Evolutionary conservation across 2,888 invertebrate genomes (phyloP).

Genomic region (Keiferia lycopersicella): DNA sequence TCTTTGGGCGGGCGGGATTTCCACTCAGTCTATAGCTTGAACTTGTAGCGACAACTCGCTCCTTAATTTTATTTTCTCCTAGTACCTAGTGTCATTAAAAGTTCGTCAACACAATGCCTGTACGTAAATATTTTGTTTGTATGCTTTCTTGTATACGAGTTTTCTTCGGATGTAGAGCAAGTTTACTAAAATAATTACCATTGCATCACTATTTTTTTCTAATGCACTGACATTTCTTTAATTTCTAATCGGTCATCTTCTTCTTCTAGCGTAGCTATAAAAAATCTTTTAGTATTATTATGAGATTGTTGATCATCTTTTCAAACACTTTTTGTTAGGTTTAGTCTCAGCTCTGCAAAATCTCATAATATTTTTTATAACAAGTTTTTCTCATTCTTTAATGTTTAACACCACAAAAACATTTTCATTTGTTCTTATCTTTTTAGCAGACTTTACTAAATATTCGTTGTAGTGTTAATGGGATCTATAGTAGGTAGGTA

Average conservation of each 20-base stretch:
- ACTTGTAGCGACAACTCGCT: constrained; percentile 62
- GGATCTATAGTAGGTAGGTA: not conserved
- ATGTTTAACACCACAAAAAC: no score
- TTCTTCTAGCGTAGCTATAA: no score
- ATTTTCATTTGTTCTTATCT: not conserved
- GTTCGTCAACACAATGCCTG: constrained; percentile 59
- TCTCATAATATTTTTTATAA: no score
- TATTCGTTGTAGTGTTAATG: not conserved
- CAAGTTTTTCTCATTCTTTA: no score
- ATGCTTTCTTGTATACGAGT: not conserved
- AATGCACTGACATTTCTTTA: not conserved
- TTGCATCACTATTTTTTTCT: not conserved
- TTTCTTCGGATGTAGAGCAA: not conserved
- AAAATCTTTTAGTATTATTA: no score
- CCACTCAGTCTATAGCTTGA: constrained; percentile 62
- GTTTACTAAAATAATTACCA: not conserved
- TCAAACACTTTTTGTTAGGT: no score
- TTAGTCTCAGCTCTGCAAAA: no score
- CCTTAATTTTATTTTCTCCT: constrained; percentile 31
- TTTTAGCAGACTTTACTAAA: not conserved
- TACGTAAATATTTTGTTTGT: constrained; percentile 52
- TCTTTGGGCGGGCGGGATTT: constrained; percentile 64
- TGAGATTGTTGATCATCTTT: no score
- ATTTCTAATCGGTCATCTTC: not conserved
- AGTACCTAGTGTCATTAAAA: constrained; percentile 7